Percentiles rank a stretch among this genome's conserved stretches.
Evolutionary conservation across 2,888 invertebrate genomes (phyloP).

Genomic region (Mythimna impura): DNA sequence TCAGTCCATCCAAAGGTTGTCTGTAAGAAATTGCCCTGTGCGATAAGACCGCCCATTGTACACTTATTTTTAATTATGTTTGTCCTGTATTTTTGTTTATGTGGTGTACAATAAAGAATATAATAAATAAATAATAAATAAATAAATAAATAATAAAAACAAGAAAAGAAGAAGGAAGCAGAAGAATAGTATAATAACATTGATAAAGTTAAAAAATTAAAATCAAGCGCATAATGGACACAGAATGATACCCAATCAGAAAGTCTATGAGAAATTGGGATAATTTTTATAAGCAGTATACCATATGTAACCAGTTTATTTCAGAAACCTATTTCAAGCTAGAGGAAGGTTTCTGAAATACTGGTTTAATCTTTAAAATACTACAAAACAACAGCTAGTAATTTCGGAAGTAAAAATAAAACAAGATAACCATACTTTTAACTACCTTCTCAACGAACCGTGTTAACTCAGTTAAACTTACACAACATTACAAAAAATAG

Average conservation of each 20-base stretch:
- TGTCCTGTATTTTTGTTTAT: no score
- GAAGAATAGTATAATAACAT: no score
- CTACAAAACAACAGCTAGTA: neutral
- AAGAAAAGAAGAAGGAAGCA: no score
- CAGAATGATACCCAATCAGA: neutral
- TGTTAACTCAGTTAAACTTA: slow-evolving; percentile 46
- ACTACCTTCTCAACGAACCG: slow-evolving; percentile 33
- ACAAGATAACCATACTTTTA: slow-evolving; percentile 17
- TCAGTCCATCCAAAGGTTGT: no score
- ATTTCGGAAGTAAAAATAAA: slow-evolving; percentile 49
- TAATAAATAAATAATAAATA: no score
- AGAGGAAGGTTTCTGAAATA: no score
- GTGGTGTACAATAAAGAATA: no score
- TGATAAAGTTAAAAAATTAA: neutral
- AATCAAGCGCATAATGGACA: neutral
- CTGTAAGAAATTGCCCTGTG: no score
- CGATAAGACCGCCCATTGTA: no score
- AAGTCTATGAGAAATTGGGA: neutral
- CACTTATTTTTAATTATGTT: no score
- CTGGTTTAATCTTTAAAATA: neutral
- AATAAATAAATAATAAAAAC: no score
- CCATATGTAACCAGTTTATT: neutral
- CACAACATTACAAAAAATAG: slow-evolving; percentile 41
- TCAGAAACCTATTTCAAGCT: neutral
- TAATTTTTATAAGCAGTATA: neutral